Conservation (phyloP, 2,113 vertebrate genomes). For the Falco punctatus region DNA sequence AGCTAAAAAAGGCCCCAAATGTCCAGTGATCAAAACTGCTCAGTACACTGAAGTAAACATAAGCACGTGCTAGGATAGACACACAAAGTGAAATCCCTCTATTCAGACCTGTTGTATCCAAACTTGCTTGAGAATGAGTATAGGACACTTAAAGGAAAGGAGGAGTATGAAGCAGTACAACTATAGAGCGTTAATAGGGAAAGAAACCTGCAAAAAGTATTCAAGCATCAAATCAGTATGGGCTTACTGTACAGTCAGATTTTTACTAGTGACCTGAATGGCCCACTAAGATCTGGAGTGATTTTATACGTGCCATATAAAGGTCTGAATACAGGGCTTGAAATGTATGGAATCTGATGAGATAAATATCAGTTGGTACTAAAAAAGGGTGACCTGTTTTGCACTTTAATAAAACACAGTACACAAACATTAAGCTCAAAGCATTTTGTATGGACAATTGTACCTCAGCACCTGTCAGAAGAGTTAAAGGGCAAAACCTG, state of each 20-base stretch:
- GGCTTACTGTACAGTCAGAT: neutral
- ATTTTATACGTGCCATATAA: neutral
- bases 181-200: neutral
- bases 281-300: neutral
- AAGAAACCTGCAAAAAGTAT: neutral
- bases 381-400: constrained; percentile 14
- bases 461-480: constrained; percentile 11
- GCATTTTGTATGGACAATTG: neutral
- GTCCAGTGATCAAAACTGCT: constrained; percentile 39
- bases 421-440: constrained; percentile 71
- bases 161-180: neutral
- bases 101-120: constrained; percentile 73
- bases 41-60: constrained; percentile 67
- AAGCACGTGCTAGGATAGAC: constrained; percentile 69
- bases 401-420: constrained; percentile 74
- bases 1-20: constrained; percentile 40
- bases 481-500: constrained; percentile 20
- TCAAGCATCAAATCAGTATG: neutral
- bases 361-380: constrained; percentile 65
- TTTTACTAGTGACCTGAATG: neutral
- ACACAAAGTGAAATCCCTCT: constrained; percentile 70
- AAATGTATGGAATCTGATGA: constrained; percentile 73
- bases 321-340: constrained; percentile 78
- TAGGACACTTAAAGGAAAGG: neutral
- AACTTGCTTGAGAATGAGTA: neutral